Conservation (phyloP, 23 tunicate genomes). For the Pegea sp. region DNA sequence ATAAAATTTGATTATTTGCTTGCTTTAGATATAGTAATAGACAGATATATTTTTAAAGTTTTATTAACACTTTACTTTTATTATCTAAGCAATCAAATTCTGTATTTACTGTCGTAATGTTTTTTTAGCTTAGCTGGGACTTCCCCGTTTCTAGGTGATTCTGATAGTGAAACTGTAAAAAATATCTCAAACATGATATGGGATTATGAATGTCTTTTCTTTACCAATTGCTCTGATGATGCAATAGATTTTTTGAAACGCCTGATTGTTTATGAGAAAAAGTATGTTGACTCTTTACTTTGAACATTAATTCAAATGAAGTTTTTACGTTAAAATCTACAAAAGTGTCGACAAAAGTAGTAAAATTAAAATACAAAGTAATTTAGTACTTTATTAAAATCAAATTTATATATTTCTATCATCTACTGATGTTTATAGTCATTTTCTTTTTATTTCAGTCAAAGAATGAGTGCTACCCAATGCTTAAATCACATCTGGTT, state of each 20-base stretch:
- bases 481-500: constrained; percentile 82
- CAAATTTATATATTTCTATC: not conserved
- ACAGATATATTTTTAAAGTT: not conserved
- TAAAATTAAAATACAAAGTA: not conserved
- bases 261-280: constrained; percentile 59
- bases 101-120: too few relatives aligned
- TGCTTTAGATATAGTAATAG: too few relatives aligned
- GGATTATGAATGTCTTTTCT: constrained; percentile 51
- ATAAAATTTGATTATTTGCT: too few relatives aligned
- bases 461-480: constrained; percentile 84
- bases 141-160: constrained; percentile 74
- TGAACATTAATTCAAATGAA: not conserved
- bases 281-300: constrained; percentile 7
- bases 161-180: constrained; percentile 64
- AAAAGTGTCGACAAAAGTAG: not conserved
- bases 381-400: not conserved
- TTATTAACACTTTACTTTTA: too few relatives aligned
- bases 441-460: constrained; percentile 15
- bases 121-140: constrained; percentile 52
- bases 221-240: constrained; percentile 37
- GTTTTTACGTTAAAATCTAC: not conserved
- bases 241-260: constrained; percentile 75
- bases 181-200: constrained; percentile 55
- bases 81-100: too few relatives aligned
- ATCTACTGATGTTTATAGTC: not conserved